A percentile compares a stretch with the other conserved stretches of the same genome.
Conservation (phyloP, 2,113 vertebrate genomes). For the Spheniscus mendiculus region DNA sequence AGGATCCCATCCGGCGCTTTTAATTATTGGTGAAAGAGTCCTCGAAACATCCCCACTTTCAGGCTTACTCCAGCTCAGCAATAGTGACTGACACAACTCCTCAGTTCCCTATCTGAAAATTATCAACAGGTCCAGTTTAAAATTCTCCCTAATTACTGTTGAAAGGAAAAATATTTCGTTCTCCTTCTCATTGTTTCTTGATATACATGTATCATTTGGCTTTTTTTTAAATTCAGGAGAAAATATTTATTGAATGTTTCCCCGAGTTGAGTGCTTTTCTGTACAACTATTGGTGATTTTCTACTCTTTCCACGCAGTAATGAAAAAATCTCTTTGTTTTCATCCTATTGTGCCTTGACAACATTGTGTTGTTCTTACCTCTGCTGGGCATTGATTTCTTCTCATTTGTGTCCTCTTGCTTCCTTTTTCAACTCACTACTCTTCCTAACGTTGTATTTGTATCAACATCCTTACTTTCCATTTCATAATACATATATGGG, state of each 20-base stretch:
- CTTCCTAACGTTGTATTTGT: neutral
- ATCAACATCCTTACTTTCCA: neutral
- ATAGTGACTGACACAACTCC: neutral
- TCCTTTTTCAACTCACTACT: neutral
- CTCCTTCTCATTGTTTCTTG: neutral
- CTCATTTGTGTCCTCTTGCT: too few relatives aligned
- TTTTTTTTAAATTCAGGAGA: neutral
- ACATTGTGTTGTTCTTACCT: neutral
- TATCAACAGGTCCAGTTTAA: neutral
- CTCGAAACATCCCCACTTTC: neutral
- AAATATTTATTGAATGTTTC: neutral
- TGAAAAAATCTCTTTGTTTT: neutral
- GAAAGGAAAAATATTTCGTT: neutral
- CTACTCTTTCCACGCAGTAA: neutral
- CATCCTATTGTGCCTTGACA: neutral
- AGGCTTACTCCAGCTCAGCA: neutral
- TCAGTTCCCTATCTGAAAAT: neutral
- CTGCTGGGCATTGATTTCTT: neutral
- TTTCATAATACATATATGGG: neutral
- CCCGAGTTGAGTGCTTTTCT: neutral
- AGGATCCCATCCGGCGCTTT: neutral
- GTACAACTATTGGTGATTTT: rapidly evolving
- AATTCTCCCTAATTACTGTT: neutral
- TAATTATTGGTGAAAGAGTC: neutral
- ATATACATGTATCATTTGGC: neutral